Base-by-base conservation (phyloP, 2,888 invertebrate genomes). In the Macaria notata region DNA sequence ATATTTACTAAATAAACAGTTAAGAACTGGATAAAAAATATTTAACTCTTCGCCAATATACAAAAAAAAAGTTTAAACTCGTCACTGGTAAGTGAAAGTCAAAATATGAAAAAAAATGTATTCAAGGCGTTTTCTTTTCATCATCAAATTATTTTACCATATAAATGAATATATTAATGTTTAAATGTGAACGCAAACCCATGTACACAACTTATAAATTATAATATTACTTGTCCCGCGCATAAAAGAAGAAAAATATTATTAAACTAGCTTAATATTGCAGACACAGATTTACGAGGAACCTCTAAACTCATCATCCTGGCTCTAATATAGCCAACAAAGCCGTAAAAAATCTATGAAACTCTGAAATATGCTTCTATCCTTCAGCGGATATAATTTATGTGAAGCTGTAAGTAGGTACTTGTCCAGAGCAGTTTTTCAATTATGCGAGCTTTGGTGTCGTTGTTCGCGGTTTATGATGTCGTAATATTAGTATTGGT, bases 371-470 rank as follows among this genome's bases (percentile, higher is more conserved):
- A 62, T 62, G 56, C 48, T 56, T 52, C 47, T 59, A 61, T 57
- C 51, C 53, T 62, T 51, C 56, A 59, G 49, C 49, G 33, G 49
- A 44, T 56, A 62, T 61, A 59, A 64, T 62, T 66, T 63, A 66
- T 54, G 60, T 56, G 31, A 46, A 38, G 56, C 58, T 51, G 45
- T 62, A 62, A 64, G 45, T 62, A 62, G 62, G 45, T 55, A 62
- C 38, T 53, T 52, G 56, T 47, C 50, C 47, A 49, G 9, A 51
- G 50, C 58, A 59, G 54, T 59, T 59, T 58, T 59, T 59, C 58
- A 58, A 58, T 58, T 58, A 54, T 54, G 57, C 57, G 53, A 46
- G 53, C 36, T 19, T 19, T 19, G 46, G 46, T 54, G 49, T 49
- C 53, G 53, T n/a, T 33, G 39, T 42, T 36, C 41, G n/a, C 31